These are phyloP conservation scores for Tortrix viridana DNA, from an alignment of 2,888 invertebrate genomes.

Conservation along the genomic window DNA sequence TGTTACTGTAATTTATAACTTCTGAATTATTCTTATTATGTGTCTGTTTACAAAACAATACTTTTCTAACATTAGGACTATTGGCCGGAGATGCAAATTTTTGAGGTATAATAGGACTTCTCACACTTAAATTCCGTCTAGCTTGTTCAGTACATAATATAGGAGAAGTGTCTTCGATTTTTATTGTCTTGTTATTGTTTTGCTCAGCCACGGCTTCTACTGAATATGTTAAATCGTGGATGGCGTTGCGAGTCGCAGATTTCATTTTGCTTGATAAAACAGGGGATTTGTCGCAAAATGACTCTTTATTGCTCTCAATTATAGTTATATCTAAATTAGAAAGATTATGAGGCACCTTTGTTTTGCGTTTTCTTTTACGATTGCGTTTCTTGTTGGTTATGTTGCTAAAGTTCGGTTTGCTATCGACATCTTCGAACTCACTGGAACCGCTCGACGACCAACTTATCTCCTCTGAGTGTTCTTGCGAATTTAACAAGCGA, in stretches of 20 bases:
- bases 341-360: conserved; percentile 54
- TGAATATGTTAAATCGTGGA: conserved; percentile 1
- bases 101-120: conserved; percentile 61
- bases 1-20: conserved; percentile 13
- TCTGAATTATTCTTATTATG: conserved; percentile 19
- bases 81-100: conserved; percentile 51
- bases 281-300: conserved; percentile 50
- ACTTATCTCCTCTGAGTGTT: conserved; percentile 63
- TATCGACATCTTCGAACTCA: conserved; percentile 59
- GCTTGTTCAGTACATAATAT: conserved; percentile 40
- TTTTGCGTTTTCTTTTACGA: conserved; percentile 66
- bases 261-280: conserved; percentile 43
- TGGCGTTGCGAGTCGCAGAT: not conserved
- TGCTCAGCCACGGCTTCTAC: not conserved
- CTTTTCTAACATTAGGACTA: conserved; percentile 56
- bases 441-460: conserved; percentile 74
- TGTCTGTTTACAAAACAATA: conserved; percentile 48
- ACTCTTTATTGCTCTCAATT: conserved; percentile 47
- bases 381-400: conserved; percentile 41
- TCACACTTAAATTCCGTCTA: conserved; percentile 38
- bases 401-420: conserved; percentile 44
- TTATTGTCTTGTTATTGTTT: not conserved
- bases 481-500: conserved; percentile 65
- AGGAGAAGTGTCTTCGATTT: conserved; percentile 48
- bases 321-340: conserved; percentile 65